Base-by-base conservation (phyloP, 92 coral and sea anemone genomes). In the Epizoanthus stellaris region DNA sequence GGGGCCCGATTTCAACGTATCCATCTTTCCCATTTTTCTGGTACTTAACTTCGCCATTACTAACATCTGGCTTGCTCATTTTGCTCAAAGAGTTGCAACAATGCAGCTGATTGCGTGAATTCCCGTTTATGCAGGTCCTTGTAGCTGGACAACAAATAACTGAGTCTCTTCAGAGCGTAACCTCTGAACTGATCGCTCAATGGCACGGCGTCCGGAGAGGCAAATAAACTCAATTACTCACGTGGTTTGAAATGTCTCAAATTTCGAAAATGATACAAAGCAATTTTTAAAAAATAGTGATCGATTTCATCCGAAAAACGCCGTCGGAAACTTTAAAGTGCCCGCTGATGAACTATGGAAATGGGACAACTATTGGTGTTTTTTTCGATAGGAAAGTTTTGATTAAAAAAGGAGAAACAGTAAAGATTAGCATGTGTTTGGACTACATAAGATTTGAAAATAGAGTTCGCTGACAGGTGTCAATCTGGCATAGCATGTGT, bases 1-100 rank as follows among this genome's bases (percentile, higher is more conserved):
- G 72, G 53, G 71, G 21, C 38, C 83, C 83, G 23, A 79, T 79
- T 63, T 79, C 83, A 3, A 79, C 83, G 16, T 79, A 73, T 43
- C 61, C 83, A 14, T 62, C 83, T 10, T 73, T 59, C 4, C 34
- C 81, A 10, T 57, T 40, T 63, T 79, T 79, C 3, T 79, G 60
- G 60, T 59, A 79, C 2, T 13, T 79, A 19, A 79, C 83, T 45
- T 61, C 72, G 39, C 83, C 83, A 45, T 79, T 79, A 21, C 49
- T 67, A 25, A 42, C 61, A 63, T 79, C 83, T 43, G 23, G 58
- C 11, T 79, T 63, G 5, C 71, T 58, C 83, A 79, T 79, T 12
- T 21, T 63, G 21, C 17, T 19, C 59, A 4, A 52, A 52, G 3
- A 4, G 23, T 10, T 61, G 40, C 59, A 39, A 49, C n/a, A 62